Conservation (phyloP, 2,113 vertebrate genomes). For the Cairina moschata region DNA sequence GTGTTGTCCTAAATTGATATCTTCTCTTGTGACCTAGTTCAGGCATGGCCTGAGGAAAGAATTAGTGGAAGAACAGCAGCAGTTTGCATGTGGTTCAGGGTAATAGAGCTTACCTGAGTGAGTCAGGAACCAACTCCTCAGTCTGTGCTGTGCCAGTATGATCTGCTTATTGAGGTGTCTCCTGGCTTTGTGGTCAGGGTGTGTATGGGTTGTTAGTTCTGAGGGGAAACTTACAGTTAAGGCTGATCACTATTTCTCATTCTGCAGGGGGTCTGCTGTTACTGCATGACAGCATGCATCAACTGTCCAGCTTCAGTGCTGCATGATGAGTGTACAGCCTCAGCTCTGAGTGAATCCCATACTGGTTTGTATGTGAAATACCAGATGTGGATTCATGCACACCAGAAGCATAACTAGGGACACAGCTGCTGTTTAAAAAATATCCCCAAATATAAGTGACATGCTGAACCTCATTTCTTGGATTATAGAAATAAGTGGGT, state of each 20-base stretch:
- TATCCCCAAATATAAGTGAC: background rate
- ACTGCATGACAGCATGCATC: rapidly evolving
- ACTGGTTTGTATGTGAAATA: background rate
- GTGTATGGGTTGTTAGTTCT: rapidly evolving
- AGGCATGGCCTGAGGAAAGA: background rate
- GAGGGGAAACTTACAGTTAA: background rate
- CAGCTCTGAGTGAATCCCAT: background rate
- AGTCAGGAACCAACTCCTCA: background rate
- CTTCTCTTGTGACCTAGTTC: background rate
- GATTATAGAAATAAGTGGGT: background rate
- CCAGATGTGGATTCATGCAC: background rate
- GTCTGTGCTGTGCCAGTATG: background rate
- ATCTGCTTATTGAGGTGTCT: background rate
- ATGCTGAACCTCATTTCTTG: background rate
- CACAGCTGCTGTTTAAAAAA: background rate
- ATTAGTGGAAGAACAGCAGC: background rate
- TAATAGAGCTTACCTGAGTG: background rate
- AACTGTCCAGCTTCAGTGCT: background rate
- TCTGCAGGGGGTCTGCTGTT: background rate
- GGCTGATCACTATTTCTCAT: background rate
- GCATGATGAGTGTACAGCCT: background rate
- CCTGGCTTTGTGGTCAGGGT: background rate
- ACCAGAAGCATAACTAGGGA: background rate
- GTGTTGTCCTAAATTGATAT: background rate
- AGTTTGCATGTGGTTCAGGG: background rate